These are phyloP conservation scores for Grallaria varia DNA, from an alignment of 2,113 vertebrate genomes.

Conservation along the genomic window DNA sequence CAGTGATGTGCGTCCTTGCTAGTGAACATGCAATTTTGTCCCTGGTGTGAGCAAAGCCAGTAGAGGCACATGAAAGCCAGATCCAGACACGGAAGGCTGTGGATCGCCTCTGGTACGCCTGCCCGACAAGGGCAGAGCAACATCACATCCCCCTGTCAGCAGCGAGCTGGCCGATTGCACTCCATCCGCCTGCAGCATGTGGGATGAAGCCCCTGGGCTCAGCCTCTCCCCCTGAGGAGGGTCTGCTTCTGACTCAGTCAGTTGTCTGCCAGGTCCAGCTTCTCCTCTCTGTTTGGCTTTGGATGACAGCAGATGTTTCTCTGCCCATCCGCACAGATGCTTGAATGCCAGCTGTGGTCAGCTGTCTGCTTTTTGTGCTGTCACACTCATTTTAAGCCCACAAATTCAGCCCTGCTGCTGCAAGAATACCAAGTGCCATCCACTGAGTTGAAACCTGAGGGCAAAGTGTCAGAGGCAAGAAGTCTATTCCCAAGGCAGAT, in stretches of 20 bases:
- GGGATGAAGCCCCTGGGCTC: neutral
- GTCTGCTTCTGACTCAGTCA: neutral
- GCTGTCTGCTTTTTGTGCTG: neutral
- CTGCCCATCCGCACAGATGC: neutral
- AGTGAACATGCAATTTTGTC: neutral
- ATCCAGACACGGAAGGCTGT: neutral
- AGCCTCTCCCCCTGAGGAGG: neutral
- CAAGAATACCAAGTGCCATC: neutral
- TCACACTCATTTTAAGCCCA: neutral
- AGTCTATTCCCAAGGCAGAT: neutral
- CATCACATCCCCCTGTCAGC: neutral
- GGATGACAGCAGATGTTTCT: constrained; percentile 14
- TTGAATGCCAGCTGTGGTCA: neutral
- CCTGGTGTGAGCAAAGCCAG: neutral
- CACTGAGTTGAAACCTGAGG: neutral
- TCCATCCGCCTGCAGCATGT: fast-evolving
- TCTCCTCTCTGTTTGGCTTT: neutral
- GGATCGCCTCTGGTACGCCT: neutral
- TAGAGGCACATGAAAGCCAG: neutral
- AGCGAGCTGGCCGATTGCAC: neutral
- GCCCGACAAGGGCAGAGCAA: neutral
- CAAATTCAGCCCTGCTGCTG: neutral
- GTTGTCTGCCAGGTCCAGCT: neutral
- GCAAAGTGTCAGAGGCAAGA: neutral
- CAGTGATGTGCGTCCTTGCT: neutral